Evolutionary conservation across 2,888 invertebrate genomes (phyloP).

Genomic region (Blastobasis adustella): DNA sequence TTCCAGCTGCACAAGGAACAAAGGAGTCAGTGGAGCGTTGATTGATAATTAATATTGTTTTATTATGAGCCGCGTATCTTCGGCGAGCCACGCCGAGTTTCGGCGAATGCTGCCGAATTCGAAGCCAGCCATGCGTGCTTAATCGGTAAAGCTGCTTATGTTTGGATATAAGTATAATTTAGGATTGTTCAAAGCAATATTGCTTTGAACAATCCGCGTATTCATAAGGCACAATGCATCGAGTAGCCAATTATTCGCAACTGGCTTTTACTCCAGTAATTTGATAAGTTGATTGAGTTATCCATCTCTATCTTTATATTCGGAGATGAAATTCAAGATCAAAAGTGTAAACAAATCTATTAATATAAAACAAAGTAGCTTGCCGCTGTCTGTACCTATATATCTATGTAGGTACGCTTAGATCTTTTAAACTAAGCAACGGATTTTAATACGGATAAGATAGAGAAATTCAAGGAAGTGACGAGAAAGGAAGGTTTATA

Average conservation of each 20-base stretch:
- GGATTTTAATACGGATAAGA: too few species aligned
- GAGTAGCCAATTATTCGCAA: too few species aligned
- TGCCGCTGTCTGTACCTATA: too few species aligned
- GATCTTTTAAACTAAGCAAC: too few species aligned
- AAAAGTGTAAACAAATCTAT: too few species aligned
- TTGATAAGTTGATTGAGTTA: neutral
- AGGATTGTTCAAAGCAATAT: conserved; percentile 2
- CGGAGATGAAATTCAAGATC: too few species aligned
- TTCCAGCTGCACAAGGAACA: conserved; percentile 10
- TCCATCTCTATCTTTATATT: neutral
- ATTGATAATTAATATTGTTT: conserved; percentile 65
- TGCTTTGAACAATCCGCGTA: too few species aligned
- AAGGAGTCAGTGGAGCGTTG: conserved; percentile 21
- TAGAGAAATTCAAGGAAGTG: too few species aligned
- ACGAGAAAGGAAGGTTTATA: too few species aligned
- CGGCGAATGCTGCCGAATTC: conserved; percentile 25
- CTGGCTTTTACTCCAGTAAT: neutral
- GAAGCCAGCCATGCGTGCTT: conserved; percentile 40
- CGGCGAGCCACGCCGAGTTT: conserved; percentile 24
- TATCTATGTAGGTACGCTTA: too few species aligned
- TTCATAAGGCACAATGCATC: too few species aligned
- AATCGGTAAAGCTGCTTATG: conserved; percentile 48
- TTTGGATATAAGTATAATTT: conserved; percentile 42
- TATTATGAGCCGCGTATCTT: conserved; percentile 61
- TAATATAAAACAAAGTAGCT: too few species aligned